Evolutionary conservation across 2,113 vertebrate genomes (phyloP), one percentile per base, ranked within the genome.

Genomic region (Macaca mulatta): DNA sequence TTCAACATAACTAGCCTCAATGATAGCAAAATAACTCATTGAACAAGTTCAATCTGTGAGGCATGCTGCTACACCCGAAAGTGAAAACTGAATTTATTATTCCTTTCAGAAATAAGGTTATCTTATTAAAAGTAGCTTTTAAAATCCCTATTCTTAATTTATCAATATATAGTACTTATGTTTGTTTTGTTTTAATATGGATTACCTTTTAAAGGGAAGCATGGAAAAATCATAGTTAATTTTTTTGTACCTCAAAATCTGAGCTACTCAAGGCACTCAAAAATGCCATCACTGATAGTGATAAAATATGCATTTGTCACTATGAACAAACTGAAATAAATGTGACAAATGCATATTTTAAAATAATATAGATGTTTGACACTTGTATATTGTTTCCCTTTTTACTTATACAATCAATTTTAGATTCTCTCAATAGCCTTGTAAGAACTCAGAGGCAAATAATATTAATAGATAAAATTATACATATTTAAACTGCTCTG

Each of bases 291-390:
- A 38, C 32, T 12, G 30, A 45, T 16, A 69, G n/a, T 38, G 14
- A 70, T 27, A 57, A 86, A 87, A 89, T 85, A 85, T n/a, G 17
- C 32, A 94, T 64, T 64, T 64, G 2, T 64, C 61, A 14, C 5
- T 64, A 64, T 6, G 35, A 74, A 93, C 27, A 90, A 87, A 59
- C 1, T 80, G 40, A 5, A 79, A 61, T 59, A 93, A 57, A 84
- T 75, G 45, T 52, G 11, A 82, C 30, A 84, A 95, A 91, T 69
- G 45, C 0, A 75, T 50, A 74, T 50, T 85, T 96, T 81, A 77
- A 94, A 97, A 97, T 80, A 69, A 86, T 61, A 88, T 77, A 79
- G 38, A 87, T 17, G 14, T 78, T 22, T 93, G 43, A 17, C 40
- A 45, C 22, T 86, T 91, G 11, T 14, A 57, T 82, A 89, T n/a